Conservation (phyloP, 2,888 invertebrate genomes). For the Tenthredo distinguenda region DNA sequence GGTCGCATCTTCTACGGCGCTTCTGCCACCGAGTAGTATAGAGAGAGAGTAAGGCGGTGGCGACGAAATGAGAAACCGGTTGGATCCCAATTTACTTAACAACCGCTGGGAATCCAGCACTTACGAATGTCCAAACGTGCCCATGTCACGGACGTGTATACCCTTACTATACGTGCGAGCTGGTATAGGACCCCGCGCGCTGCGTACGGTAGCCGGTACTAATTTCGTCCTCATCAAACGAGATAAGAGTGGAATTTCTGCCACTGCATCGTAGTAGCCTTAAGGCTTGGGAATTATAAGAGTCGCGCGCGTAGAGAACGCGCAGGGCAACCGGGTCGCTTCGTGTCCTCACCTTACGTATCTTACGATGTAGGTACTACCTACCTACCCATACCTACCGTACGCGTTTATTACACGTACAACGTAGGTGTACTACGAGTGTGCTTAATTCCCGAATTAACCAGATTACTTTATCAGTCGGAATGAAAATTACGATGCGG, state of each 20-base stretch:
- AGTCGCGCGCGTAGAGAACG: neutral
- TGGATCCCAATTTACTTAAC: slow-evolving; percentile 78
- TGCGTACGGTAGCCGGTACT: slow-evolving; percentile 77
- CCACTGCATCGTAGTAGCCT: slow-evolving; percentile 55
- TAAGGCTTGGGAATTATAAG: neutral
- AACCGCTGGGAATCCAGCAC: slow-evolving; percentile 78
- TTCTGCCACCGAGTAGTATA: neutral
- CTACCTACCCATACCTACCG: neutral
- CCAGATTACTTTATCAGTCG: slow-evolving; percentile 39
- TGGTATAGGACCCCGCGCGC: slow-evolving; percentile 62
- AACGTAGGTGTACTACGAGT: slow-evolving; percentile 28
- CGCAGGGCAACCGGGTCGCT: slow-evolving; percentile 8
- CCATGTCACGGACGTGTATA: slow-evolving; percentile 41
- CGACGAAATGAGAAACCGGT: slow-evolving; percentile 78
- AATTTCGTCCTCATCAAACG: slow-evolving; percentile 78
- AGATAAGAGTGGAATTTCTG: slow-evolving; percentile 76
- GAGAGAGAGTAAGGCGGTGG: slow-evolving; percentile 70
- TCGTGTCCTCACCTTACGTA: neutral
- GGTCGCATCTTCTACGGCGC: slow-evolving; percentile 29
- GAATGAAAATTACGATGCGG: slow-evolving; percentile 20
- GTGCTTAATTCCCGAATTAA: slow-evolving; percentile 42
- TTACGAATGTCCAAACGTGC: slow-evolving; percentile 72
- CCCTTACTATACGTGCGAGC: slow-evolving; percentile 55
- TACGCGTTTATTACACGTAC: neutral
- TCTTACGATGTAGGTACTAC: neutral